Base-by-base conservation (phyloP, 2,113 vertebrate species). In the Planiliza haematocheilus region DNA sequence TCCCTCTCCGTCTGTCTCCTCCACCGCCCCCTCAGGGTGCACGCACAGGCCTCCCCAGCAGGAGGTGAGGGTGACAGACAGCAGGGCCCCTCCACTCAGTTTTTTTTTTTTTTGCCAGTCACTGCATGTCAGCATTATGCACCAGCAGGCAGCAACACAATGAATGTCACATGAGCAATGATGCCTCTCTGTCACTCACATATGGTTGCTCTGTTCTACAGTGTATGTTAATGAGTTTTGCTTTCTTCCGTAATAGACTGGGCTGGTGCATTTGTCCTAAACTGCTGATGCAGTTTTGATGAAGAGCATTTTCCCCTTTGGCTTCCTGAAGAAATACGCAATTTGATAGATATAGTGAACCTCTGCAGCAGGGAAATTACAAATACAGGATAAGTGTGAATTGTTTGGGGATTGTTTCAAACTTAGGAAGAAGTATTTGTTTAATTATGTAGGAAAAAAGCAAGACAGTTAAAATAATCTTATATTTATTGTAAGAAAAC, bases 51-150 rank as follows among this genome's bases (percentile, higher is more conserved):
- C 84, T 79, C 62, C 82, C 45, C 88, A 88, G 88, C 87, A 72
- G 85, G 88, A 82, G 89, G 79, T 63, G 75, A 81, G 83, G 81
- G 81, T 85, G 83, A 85, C 69, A 90, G 86, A 86, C 86, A 84
- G 83, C 61, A 76, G 70, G 66, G 64, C 81, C 74, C 66, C 85
- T 75, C 36, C 70, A 68, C 79, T 75, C 65, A 80, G 69, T 82
- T 77, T 49, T 77, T 72, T 30, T 82, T 82, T 77, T 49, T 77
- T 72, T 30, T 82, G 79, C 77, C 78, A 88, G 68, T 82, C 80
- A 79, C 37, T 59, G 79, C 68, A 50, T 82, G 79, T 84, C 83
- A 86, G 82, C 79, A 81, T 87, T 86, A 79, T 66, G 56, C 79
- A 81, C 69, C 72, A 85, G 74, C 74, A 83, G 78, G 80, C 72